These are phyloP conservation scores for Dascillus cervinus DNA, from an alignment of 2,888 invertebrate species.

Conservation along the genomic window DNA sequence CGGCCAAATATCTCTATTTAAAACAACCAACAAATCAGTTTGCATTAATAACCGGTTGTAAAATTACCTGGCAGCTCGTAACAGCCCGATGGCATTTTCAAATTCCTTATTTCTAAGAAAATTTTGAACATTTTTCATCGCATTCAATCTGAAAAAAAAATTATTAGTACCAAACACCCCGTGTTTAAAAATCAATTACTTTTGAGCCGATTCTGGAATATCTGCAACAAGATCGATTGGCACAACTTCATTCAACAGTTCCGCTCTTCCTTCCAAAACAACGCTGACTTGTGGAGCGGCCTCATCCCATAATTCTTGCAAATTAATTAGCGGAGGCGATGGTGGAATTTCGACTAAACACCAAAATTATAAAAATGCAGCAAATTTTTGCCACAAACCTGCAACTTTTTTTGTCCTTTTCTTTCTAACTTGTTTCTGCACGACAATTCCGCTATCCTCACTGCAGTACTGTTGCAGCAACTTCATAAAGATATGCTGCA, in stretches of 20 bases:
- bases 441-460: slow-evolving; percentile 55
- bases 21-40: too few species aligned
- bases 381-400: too few species aligned
- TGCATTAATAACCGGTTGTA: too few species aligned
- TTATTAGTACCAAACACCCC: not conserved
- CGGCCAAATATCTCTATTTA: slow-evolving; percentile 93
- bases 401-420: slow-evolving; percentile 50
- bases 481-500: slow-evolving; percentile 84
- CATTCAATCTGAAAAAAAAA: slow-evolving; percentile 60
- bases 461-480: slow-evolving; percentile 73
- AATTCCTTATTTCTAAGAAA: slow-evolving; percentile 62
- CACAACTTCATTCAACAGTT: slow-evolving; percentile 53
- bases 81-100: slow-evolving; percentile 71
- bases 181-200: slow-evolving; percentile 43
- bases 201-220: slow-evolving; percentile 79
- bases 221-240: slow-evolving; percentile 86
- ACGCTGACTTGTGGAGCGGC: slow-evolving; percentile 38
- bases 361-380: too few species aligned
- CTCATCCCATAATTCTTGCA: slow-evolving; percentile 58
- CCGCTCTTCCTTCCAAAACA: slow-evolving; percentile 42
- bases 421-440: slow-evolving; percentile 51
- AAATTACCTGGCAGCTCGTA: slow-evolving; percentile 72
- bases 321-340: slow-evolving; percentile 11
- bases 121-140: slow-evolving; percentile 80
- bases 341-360: slow-evolving; percentile 4